Conservation (phyloP, 1,140 invertebrate species). For the Musca vetustissima region DNA sequence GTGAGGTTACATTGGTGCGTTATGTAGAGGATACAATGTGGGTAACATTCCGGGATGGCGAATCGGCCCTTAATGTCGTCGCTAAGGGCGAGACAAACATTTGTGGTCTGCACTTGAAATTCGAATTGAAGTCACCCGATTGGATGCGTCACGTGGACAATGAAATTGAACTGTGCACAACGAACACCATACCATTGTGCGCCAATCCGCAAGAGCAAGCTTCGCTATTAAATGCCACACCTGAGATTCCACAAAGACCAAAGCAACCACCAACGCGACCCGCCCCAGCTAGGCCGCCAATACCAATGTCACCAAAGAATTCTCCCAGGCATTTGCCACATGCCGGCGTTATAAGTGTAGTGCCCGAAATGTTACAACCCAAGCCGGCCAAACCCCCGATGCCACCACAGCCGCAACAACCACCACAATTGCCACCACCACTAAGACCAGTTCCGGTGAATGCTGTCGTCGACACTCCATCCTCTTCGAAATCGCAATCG, state of each 20-base stretch:
- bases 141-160: conserved; percentile 80
- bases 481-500: conserved; percentile 51
- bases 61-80: conserved; percentile 76
- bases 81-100: conserved; percentile 62
- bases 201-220: conserved; percentile 51
- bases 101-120: conserved; percentile 67
- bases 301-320: conserved; percentile 58
- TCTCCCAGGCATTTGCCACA: conserved; percentile 54
- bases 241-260: conserved; percentile 59
- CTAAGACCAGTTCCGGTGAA: conserved; percentile 57
- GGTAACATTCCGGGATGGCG: conserved; percentile 86
- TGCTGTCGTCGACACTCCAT: conserved; percentile 55
- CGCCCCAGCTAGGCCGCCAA: conserved; percentile 60
- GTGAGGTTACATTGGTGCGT: conserved; percentile 83
- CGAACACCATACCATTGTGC: conserved; percentile 78
- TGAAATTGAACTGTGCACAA: conserved; percentile 80
- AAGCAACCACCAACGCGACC: conserved; percentile 61
- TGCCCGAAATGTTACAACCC: conserved; percentile 36
- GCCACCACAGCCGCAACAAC: conserved; percentile 59
- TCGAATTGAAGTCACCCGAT: conserved; percentile 80
- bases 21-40: conserved; percentile 88
- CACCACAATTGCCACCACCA: conserved; percentile 55
- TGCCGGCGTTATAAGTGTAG: conserved; percentile 51
- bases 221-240: conserved; percentile 47
- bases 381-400: conserved; percentile 56